Evolutionary conservation across 2,888 invertebrate genomes (phyloP).

Genomic region (Linhomoeus sp.): DNA sequence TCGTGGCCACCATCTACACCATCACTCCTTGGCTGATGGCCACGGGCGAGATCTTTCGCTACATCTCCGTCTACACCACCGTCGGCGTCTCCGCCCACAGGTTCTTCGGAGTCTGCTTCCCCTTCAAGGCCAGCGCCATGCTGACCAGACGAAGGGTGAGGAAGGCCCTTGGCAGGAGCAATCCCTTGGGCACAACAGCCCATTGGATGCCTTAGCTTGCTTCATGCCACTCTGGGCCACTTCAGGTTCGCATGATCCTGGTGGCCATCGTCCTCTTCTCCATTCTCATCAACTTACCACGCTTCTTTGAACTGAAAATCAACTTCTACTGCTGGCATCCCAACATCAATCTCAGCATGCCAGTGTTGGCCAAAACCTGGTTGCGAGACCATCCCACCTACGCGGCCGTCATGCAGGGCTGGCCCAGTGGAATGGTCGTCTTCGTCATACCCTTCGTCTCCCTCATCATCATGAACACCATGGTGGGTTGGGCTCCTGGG

Average conservation of each 20-base stretch:
- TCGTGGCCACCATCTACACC: too few relatives aligned
- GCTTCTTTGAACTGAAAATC: slow-evolving; percentile 28
- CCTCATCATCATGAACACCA: slow-evolving; percentile 27
- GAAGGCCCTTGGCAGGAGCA: too few relatives aligned
- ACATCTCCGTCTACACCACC: slow-evolving; percentile 34
- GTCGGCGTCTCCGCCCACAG: slow-evolving; percentile 53
- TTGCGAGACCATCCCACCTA: slow-evolving; percentile 19
- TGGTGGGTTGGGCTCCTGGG: slow-evolving; percentile 24
- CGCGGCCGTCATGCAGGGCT: slow-evolving; percentile 22
- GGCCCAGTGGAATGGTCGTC: slow-evolving; percentile 28
- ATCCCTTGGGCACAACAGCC: too few relatives aligned
- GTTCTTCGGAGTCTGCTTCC: slow-evolving; percentile 39
- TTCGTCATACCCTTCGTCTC: slow-evolving; percentile 27
- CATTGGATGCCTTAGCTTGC: too few relatives aligned
- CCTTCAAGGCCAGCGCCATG: slow-evolving; percentile 29
- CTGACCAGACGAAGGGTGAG: slow-evolving; percentile 28
- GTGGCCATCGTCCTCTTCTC: slow-evolving; percentile 25
- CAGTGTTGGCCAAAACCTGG: slow-evolving; percentile 10
- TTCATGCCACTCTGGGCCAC: too few relatives aligned
- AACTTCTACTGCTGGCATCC: slow-evolving; percentile 6
- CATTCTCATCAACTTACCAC: slow-evolving; percentile 29
- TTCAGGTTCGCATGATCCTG: slow-evolving; percentile 28
- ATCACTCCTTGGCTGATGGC: too few relatives aligned
- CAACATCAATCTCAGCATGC: slow-evolving; percentile 1
- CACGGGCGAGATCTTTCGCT: too few relatives aligned